Percentiles rank a stretch among this genome's conserved stretches.
phyloP scores from a whole-genome alignment of 2,888 invertebrate species.

The Drosophila pegasa region DNA sequence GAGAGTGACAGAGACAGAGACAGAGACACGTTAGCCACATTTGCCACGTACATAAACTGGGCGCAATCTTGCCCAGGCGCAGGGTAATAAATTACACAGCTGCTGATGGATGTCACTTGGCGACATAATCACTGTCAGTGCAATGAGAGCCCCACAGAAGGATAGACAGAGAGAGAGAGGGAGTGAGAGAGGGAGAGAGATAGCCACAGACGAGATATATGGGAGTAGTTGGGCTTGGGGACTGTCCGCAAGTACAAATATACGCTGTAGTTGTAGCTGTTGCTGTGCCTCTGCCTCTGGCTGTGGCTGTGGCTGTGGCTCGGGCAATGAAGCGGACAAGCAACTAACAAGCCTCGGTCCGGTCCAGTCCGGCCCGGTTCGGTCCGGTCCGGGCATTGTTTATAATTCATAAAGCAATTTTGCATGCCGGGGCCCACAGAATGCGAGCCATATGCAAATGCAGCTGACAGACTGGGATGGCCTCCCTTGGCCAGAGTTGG shows the following conservation, averaged over 20 bases:
- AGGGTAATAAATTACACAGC: slow-evolving; percentile 67
- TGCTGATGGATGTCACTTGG: slow-evolving; percentile 75
- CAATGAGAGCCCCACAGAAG: slow-evolving; percentile 46
- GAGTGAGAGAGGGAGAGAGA: no score
- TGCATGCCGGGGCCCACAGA: slow-evolving; percentile 54
- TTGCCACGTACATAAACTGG: slow-evolving; percentile 48
- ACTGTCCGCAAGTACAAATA: slow-evolving; percentile 47
- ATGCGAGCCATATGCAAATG: slow-evolving; percentile 70
- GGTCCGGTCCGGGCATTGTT: slow-evolving; percentile 63
- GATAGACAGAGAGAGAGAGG: not conserved
- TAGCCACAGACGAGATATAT: no score
- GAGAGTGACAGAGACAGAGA: no score
- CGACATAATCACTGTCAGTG: slow-evolving; percentile 73
- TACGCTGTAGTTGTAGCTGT: slow-evolving; percentile 22
- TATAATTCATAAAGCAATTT: slow-evolving; percentile 75
- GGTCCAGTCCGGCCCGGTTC: not conserved
- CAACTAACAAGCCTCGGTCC: slow-evolving; percentile 62
- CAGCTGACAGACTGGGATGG: slow-evolving; percentile 46
- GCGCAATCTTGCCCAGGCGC: slow-evolving; percentile 53
- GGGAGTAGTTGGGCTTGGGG: not conserved
- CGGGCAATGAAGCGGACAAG: slow-evolving; percentile 48
- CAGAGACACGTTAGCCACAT: slow-evolving; percentile 26
- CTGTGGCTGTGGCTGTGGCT: slow-evolving; percentile 13
- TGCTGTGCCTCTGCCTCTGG: slow-evolving; percentile 6
- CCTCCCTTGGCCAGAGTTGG: slow-evolving; percentile 10